Base-by-base conservation (phyloP, 1,140 invertebrate genomes). In the Drosophila oshimai region DNA sequence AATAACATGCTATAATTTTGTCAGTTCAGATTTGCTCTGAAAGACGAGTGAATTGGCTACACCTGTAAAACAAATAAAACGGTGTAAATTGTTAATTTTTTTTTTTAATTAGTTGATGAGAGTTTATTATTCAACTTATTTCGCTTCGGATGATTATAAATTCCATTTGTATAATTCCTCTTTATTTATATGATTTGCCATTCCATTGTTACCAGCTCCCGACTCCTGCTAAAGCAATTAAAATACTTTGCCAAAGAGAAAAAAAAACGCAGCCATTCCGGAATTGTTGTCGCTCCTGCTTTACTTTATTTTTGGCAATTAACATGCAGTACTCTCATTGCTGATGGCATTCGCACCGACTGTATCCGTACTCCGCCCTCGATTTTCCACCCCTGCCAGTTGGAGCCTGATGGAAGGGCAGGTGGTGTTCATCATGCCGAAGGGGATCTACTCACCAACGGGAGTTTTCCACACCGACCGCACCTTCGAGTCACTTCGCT, bases 261-360 rank as follows among this genome's bases (percentile, higher is more conserved):
- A 36, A 12, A 47, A 37, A 58, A 36, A 47, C 17, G 33, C 20
- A 64, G 24, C 20, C 58, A 64, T 64, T 39, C 28, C 26, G 20
- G 33, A 64, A 65, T 65, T 49, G 58, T 65, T 64, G 42, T 64
- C 58, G 61, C 24, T 39, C 15, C 58, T 64, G 58, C 58, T 64
- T 64, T 65, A 49, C 26, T 65, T 65, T 65, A 64, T 65, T 64
- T 65, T 65, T 64, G 61, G 61, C 61, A 65, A 65, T 65, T 65
- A 65, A 49, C 61, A 64, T 64, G 61, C 61, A 65, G 41, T 50
- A 31, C 42, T 41, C 58, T 29, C 60, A 18, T 28, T 6, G 61
- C 57, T 47, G 61, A 65, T 64, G 61, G 57, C 57, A 37, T 58
- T 42, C 20, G 51, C 22, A 22, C 37, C 15, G 6, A 33, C 49